phyloP scores from a whole-genome alignment of 2,797 vertebrate genomes.

The Cirrhinus molitorella region DNA sequence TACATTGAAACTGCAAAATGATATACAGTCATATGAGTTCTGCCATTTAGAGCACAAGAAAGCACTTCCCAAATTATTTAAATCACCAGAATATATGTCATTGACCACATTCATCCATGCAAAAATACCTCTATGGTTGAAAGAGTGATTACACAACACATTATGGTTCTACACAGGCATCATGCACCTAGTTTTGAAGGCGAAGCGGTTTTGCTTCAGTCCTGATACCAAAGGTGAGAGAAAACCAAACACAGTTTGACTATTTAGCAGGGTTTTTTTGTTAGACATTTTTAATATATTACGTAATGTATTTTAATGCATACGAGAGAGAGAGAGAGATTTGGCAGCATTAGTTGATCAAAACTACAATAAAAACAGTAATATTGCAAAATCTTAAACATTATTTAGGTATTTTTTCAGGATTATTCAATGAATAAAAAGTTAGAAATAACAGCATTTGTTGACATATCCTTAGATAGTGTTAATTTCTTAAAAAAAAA shows the following conservation, averaged over 20 bases:
- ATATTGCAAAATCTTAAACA: not conserved
- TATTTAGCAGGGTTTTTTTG: not conserved
- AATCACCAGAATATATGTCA: slow-evolving; percentile 56
- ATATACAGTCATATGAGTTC: slow-evolving; percentile 46
- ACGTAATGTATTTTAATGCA: too few relatives aligned
- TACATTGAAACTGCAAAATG: slow-evolving; percentile 53
- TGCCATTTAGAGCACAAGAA: slow-evolving; percentile 79
- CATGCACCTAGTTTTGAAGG: not conserved
- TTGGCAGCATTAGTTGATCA: not conserved
- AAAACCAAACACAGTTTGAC: slow-evolving; percentile 7
- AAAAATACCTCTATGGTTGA: not conserved
- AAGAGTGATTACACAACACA: slow-evolving; percentile 16
- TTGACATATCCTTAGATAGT: too few relatives aligned
- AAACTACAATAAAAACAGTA: not conserved
- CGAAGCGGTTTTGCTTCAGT: not conserved
- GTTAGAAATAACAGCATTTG: too few relatives aligned
- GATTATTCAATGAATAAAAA: not conserved
- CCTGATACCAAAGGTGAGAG: not conserved
- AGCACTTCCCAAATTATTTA: slow-evolving; percentile 75
- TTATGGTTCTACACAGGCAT: not conserved
- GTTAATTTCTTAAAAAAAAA: too few relatives aligned
- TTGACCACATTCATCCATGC: slow-evolving; percentile 16
- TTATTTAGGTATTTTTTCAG: not conserved
- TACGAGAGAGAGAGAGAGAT: not conserved
- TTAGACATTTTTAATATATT: not conserved